Base-by-base conservation (phyloP, 2,888 invertebrate genomes). In the Brenthis daphne region DNA sequence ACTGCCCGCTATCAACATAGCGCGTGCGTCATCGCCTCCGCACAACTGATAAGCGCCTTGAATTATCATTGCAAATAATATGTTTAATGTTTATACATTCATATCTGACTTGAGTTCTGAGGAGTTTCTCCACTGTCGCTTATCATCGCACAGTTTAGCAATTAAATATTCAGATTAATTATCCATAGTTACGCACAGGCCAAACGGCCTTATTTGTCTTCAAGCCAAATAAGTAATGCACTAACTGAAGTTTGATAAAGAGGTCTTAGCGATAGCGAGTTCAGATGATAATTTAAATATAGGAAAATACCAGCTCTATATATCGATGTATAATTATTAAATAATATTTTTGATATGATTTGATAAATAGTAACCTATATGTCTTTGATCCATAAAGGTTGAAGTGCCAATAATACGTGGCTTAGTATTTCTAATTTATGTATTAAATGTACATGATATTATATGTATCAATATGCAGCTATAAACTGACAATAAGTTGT, bases 31-130 rank as follows among this genome's bases (percentile, higher is more conserved):
- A 92, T 89, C 87, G 83, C 88, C 89, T 87, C 88, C 85, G 85
- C 87, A 81, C 84, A 77, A 79, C 86, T 90, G 92, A 92, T 92
- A 92, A 92, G 89, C 85, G 85, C 83, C 85, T 83, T 76, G 85
- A 90, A 91, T 92, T 91, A 92, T 92, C 91, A 92, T 90, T 90
- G 91, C 92, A 90, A 92, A 92, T 92, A 89, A 87, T 86, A 80
- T 89, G 85, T 87, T 87, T 87, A 85, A 80, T 89, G 85, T 87
- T 87, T 87, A 85, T 86, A 88, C 83, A 86, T 86, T 83, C 81
- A 80, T 85, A 85, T 87, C 81, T 85, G 80, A 79, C 79, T 77
- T 77, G 77, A 81, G 79, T 79, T 79, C 75, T 77, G 80, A 81
- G 80, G 83, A 88, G 86, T 85, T 86, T 85, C 83, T 85, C 82